Evolutionary conservation across 2,888 invertebrate species (phyloP), one percentile per base, ranked within the genome.

Genomic region (Artemia sinica): DNA sequence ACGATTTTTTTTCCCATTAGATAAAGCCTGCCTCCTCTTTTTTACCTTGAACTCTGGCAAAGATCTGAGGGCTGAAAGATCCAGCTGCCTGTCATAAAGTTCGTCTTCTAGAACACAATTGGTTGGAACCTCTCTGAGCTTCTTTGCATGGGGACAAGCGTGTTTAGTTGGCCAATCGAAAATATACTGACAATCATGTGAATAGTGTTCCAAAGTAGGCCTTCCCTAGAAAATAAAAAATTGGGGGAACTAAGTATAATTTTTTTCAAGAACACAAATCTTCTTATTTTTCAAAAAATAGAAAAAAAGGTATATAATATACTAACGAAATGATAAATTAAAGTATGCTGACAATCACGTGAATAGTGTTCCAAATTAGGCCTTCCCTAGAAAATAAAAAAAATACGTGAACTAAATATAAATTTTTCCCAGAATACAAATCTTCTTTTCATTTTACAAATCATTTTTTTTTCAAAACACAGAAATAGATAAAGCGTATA

Each of bases 111-210:
- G 28, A 28, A 58, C 10, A 10, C 63, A 58, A 58, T 58, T 28
- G n/a, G n/a, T 58, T 58, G 14, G n/a, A 9, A 58, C 63, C 9
- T n/a, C 14, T 28, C 14, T 28, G 10, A 58, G 14, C 63, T 2
- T 58, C n/a, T 58, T 28, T 28, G 8, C 14, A 2, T 58, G 63
- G 14, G 63, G 8, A 58, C 63, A 58, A 58, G 63, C 63, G 11
- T 18, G 63, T 11, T 58, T 58, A 9, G 63, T 58, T 28, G n/a
- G n/a, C 63, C 63, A 58, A 18, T 58, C 63, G 63, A 58, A 58
- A 28, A 58, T 58, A 28, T 18, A 58, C 63, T 58, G 63, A 58
- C 63, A 58, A 28, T 58, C 63, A 28, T 58, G 63, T 58, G 63
- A 18, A 11, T 58, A 58, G 14, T 10, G 14, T 8, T 58, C 63